Base-by-base conservation (phyloP, 2,888 invertebrate species). In the Conus canariensis region DNA sequence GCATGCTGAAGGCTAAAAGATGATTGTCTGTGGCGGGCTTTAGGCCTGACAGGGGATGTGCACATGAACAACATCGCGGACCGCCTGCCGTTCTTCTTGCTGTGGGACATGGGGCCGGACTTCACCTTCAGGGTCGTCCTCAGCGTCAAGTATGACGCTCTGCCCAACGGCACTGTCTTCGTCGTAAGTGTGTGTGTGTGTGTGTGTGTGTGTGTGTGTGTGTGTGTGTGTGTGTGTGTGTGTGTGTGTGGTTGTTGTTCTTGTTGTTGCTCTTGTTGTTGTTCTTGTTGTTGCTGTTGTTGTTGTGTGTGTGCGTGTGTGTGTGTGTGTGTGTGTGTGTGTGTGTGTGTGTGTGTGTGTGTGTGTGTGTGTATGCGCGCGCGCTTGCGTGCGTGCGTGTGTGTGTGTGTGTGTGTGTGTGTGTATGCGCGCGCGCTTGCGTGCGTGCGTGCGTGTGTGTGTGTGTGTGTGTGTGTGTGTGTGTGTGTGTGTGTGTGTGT, bases 41-140 rank as follows among this genome's bases (percentile, higher is more conserved):
- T 90, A 92, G 92, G 92, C 25, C 85, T 90, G 88, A 92, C 93
- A 2, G 92, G 92, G 5, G 86, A 91, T 14, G 92, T 93, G 25
- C 82, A 92, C 30, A 89, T 93, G 85, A 92, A 92, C 90, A 64
- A 87, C 64, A 83, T 85, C 12, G 93, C 90, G 16, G 93, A 93
- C 90, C 56, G 93, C 14, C 87, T 88, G 45, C 93, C 93, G 10
- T 90, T 89, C 56, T 93, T 92, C 90, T 77, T 91, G 87, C 83
- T 93, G n/a, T 92, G 93, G 90, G 93, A 93, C 89, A 90, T 93
- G 91, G 88, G 82, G 19, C 45, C 80, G 0, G 90, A 88, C 56
- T 88, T 85, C 30, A 58, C 56, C 8, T 93, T 93, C 82, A 88
- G 88, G 9, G 70, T 90, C 70, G 90, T 91, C 22, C 83, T 90